phyloP scores from a whole-genome alignment of 2,113 vertebrate genomes.

The Zapus hudsonius region DNA sequence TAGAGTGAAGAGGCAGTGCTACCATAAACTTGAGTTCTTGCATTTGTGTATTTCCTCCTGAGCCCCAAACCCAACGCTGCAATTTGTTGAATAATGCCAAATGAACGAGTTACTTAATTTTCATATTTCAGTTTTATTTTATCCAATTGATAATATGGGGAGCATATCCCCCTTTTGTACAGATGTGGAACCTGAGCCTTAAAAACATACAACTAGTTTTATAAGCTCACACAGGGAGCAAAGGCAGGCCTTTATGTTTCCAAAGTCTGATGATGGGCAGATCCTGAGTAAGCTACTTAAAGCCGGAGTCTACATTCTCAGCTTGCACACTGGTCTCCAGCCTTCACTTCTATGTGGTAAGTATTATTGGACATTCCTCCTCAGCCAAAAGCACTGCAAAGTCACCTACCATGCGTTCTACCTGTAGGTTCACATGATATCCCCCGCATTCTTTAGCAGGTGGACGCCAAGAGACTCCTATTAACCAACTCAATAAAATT shows the following conservation, averaged over 20 bases:
- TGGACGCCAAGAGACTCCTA: not conserved
- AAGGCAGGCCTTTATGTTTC: not conserved
- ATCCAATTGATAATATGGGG: not conserved
- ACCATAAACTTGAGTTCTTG: not conserved
- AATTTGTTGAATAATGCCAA: not conserved
- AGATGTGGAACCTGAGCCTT: not conserved
- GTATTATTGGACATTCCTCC: too few relatives aligned
- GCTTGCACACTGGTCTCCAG: too few relatives aligned
- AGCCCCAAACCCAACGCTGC: not conserved
- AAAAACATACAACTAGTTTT: not conserved
- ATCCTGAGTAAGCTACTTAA: too few relatives aligned
- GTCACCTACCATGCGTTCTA: not conserved
- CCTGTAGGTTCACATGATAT: too few relatives aligned
- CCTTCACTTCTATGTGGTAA: not conserved
- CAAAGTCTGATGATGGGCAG: too few relatives aligned
- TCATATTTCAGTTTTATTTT: not conserved
- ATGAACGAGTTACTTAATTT: not conserved
- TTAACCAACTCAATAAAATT: not conserved
- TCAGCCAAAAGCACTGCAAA: not conserved
- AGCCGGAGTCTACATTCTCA: not conserved
- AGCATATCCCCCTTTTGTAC: not conserved
- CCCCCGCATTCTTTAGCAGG: not conserved
- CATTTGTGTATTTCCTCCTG: not conserved
- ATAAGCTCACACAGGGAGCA: not conserved
- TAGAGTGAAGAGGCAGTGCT: constrained; percentile 34